phyloP scores from a whole-genome alignment of 2,888 invertebrate species.

The Cheilosia grossa region DNA sequence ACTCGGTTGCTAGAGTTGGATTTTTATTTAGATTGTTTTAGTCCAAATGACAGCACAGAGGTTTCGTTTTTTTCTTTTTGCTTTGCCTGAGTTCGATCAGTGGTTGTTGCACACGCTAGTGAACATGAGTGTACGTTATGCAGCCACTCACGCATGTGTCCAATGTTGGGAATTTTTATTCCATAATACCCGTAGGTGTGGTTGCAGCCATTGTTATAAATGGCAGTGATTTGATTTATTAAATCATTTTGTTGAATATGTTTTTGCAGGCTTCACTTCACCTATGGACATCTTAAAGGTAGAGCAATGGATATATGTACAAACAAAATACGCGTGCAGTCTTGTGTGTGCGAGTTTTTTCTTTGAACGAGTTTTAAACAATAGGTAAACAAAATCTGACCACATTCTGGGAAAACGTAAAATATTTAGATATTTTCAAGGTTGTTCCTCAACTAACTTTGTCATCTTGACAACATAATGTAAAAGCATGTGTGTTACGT shows the following conservation, averaged over 20 bases:
- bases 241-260: neutral
- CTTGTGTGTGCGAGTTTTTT: too few relatives aligned
- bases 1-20: neutral
- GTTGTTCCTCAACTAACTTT: too few relatives aligned
- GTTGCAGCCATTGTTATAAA: neutral
- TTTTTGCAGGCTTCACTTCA: too few relatives aligned
- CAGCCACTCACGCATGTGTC: constrained; percentile 23
- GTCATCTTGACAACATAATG: too few relatives aligned
- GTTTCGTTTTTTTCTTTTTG: neutral
- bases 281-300: too few relatives aligned
- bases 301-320: too few relatives aligned
- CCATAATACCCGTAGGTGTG: constrained; percentile 14
- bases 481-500: too few relatives aligned
- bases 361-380: too few relatives aligned
- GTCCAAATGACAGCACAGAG: constrained; percentile 1
- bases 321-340: too few relatives aligned
- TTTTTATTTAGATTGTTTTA: neutral
- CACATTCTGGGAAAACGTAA: too few relatives aligned
- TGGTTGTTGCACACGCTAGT: constrained; percentile 38
- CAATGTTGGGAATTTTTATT: neutral
- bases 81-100: neutral
- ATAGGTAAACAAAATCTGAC: too few relatives aligned
- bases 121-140: constrained; percentile 14
- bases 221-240: neutral
- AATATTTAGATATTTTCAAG: too few relatives aligned